A percentile compares a stretch with the other conserved stretches of the same genome.
phyloP scores from a whole-genome alignment of 2,113 vertebrate species.

The Glaucomys volans region DNA sequence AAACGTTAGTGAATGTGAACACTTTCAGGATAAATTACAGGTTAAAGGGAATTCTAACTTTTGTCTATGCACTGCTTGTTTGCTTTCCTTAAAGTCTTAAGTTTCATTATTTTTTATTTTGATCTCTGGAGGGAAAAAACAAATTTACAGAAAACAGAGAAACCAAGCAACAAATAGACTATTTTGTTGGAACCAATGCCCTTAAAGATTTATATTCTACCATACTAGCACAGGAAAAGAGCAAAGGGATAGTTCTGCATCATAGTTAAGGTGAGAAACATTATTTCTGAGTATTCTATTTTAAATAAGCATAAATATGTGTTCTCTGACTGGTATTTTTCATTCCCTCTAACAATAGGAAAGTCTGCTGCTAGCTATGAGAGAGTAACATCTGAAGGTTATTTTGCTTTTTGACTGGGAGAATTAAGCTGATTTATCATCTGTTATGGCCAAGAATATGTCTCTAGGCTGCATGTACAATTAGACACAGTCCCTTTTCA shows the following conservation, averaged over 20 bases:
- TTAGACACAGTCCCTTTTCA: constrained; percentile 2
- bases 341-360: background rate
- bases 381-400: constrained; percentile 7
- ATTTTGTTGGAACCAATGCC: background rate
- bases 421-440: constrained; percentile 52
- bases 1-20: background rate
- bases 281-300: constrained; percentile 2
- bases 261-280: background rate
- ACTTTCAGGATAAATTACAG: background rate
- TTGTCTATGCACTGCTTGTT: background rate
- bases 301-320: background rate
- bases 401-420: constrained; percentile 20
- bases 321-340: background rate
- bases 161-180: background rate
- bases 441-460: background rate
- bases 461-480: constrained; percentile 12
- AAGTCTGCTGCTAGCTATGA: background rate
- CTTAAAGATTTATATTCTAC: background rate
- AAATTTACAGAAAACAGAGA: background rate
- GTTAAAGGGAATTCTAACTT: background rate
- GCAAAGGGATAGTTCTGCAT: background rate
- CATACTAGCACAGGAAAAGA: background rate
- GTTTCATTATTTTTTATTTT: background rate
- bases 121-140: constrained; percentile 20
- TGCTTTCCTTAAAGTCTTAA: background rate